Conservation (phyloP, 2,888 invertebrate species). For the Erpobdella octoculata region DNA sequence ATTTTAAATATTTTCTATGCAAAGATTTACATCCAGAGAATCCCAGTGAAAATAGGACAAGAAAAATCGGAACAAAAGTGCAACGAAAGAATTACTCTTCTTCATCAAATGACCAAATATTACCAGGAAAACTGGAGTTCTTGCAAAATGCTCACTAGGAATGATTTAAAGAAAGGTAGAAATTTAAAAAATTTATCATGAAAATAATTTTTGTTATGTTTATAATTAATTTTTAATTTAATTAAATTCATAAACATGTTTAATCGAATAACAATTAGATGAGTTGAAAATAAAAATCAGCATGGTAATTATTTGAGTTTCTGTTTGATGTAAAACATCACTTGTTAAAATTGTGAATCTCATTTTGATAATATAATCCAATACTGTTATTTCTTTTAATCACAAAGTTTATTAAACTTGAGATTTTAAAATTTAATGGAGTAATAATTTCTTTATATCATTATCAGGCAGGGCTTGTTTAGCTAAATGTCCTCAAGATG, state of each 20-base stretch:
- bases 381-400: neutral
- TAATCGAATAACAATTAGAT: too few species aligned
- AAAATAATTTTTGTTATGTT: neutral
- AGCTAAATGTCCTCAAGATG: constrained; percentile 60
- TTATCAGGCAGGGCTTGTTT: constrained; percentile 62
- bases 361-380: neutral
- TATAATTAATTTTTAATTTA: neutral
- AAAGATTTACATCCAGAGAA: too few species aligned
- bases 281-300: too few species aligned
- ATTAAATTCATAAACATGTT: too few species aligned
- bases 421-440: neutral
- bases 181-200: neutral
- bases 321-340: neutral
- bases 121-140: neutral
- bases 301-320: neutral
- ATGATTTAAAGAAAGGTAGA: neutral
- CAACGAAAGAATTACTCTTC: neutral
- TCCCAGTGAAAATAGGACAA: too few species aligned
- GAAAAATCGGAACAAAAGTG: too few species aligned
- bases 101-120: neutral
- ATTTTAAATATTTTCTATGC: too few species aligned
- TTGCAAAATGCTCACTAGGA: neutral
- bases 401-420: neutral
- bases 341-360: neutral
- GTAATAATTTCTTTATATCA: neutral